Percentiles rank a stretch among this genome's conserved stretches.
Evolutionary conservation across 2,113 vertebrate species (phyloP).

Genomic region (Rhombomys opimus): DNA sequence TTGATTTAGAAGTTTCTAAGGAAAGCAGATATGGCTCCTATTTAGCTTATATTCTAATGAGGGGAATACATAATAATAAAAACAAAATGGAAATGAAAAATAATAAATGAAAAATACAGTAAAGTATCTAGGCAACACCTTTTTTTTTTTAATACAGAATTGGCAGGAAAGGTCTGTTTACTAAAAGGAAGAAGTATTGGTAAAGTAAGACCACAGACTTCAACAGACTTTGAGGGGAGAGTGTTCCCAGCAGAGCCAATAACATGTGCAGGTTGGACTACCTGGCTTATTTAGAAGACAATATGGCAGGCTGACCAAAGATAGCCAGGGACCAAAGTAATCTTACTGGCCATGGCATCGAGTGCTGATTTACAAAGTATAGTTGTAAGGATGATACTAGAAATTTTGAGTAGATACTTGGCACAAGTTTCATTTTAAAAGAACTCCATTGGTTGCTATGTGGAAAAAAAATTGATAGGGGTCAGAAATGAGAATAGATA

Average conservation of each 20-base stretch:
- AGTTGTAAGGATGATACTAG: background rate
- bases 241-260: background rate
- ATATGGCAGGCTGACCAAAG: background rate
- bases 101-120: background rate
- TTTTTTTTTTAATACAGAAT: background rate
- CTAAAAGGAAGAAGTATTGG: background rate
- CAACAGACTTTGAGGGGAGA: background rate
- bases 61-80: background rate
- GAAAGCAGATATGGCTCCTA: background rate
- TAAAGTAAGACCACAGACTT: background rate
- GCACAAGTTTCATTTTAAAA: slow-evolving; percentile 9
- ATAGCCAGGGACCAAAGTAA: background rate
- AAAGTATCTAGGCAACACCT: background rate
- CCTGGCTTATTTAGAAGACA: background rate
- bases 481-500: background rate
- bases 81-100: background rate
- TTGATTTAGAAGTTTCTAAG: background rate
- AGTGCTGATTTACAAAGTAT: background rate
- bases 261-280: background rate
- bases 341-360: background rate
- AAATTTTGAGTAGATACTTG: background rate
- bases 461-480: background rate
- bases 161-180: background rate
- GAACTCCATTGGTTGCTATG: background rate
- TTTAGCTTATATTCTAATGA: background rate